Percentiles rank a stretch among this genome's conserved stretches.
These are phyloP conservation scores for Epizoanthus fatuus DNA, from an alignment of 92 coral and sea anemone genomes.

Conservation along the genomic window DNA sequence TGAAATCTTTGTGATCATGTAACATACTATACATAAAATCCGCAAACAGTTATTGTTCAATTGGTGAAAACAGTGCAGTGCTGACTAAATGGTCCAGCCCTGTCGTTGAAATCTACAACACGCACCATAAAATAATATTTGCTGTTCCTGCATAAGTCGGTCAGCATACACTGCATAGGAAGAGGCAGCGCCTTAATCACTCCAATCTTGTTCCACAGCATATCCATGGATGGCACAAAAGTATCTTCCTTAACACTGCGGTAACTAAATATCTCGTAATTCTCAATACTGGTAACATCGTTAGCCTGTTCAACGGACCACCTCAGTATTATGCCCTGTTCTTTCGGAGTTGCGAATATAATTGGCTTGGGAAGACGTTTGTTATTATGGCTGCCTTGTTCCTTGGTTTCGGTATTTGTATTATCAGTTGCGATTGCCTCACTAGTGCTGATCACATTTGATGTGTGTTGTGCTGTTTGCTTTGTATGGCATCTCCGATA, in stretches of 20 bases:
- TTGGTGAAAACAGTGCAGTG: not conserved
- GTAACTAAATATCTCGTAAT: not conserved
- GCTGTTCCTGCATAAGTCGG: not conserved
- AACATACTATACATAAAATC: too few species aligned
- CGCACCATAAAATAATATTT: constrained; percentile 8
- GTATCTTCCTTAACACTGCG: not conserved
- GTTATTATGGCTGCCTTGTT: not conserved
- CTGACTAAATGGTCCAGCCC: constrained; percentile 11
- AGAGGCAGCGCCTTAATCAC: not conserved
- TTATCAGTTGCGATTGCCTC: not conserved
- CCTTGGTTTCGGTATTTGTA: not conserved
- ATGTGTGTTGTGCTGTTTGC: not conserved
- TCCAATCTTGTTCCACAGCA: constrained; percentile 15
- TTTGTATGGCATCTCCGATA: too few species aligned
- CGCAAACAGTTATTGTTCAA: not conserved
- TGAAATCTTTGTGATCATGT: too few species aligned
- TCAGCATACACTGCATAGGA: constrained; percentile 11
- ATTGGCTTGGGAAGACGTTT: not conserved
- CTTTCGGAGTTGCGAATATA: constrained; percentile 7
- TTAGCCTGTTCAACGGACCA: not conserved
- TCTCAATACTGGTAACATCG: not conserved
- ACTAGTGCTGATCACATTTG: not conserved
- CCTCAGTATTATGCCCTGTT: not conserved
- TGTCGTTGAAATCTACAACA: not conserved
- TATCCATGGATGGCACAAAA: constrained; percentile 4